These are phyloP conservation scores for Unio delphinus DNA, from an alignment of 2,888 invertebrate species.

Conservation along the genomic window DNA sequence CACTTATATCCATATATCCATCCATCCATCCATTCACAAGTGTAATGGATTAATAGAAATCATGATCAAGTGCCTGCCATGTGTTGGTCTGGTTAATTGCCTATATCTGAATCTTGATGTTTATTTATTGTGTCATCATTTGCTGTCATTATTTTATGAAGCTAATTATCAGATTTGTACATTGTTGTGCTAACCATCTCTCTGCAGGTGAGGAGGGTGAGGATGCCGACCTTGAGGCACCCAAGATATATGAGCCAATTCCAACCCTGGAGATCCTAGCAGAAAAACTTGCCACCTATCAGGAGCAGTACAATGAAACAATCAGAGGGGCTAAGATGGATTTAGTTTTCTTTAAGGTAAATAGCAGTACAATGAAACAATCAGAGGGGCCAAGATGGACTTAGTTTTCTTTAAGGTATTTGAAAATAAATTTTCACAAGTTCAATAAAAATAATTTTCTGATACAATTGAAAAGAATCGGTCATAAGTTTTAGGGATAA, in stretches of 20 bases:
- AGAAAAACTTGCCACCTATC: slow-evolving; percentile 61
- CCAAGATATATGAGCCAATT: slow-evolving; percentile 93
- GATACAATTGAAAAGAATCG: too few relatives aligned
- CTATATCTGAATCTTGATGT: too few relatives aligned
- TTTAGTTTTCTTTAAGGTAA: slow-evolving; percentile 72
- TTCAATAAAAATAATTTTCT: neutral
- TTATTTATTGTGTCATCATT: neutral
- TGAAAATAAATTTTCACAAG: neutral
- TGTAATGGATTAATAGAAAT: neutral
- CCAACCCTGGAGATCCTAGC: slow-evolving; percentile 82
- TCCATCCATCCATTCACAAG: too few relatives aligned
- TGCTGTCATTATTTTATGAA: neutral
- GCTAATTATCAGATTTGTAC: neutral
- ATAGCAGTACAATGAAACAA: slow-evolving; percentile 69
- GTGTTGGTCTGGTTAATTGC: neutral
- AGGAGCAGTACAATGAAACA: slow-evolving; percentile 70
- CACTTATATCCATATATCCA: neutral
- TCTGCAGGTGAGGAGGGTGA: slow-evolving; percentile 91
- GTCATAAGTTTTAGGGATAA: too few relatives aligned
- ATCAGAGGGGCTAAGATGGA: slow-evolving; percentile 71
- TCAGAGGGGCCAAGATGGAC: slow-evolving; percentile 71
- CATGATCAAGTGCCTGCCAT: slow-evolving; percentile 7
- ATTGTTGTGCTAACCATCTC: neutral
- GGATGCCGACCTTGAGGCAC: slow-evolving; percentile 93
- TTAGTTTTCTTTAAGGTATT: slow-evolving; percentile 72